These are phyloP conservation scores for Orthosia cruda DNA, from an alignment of 2,888 invertebrate species.

Conservation along the genomic window DNA sequence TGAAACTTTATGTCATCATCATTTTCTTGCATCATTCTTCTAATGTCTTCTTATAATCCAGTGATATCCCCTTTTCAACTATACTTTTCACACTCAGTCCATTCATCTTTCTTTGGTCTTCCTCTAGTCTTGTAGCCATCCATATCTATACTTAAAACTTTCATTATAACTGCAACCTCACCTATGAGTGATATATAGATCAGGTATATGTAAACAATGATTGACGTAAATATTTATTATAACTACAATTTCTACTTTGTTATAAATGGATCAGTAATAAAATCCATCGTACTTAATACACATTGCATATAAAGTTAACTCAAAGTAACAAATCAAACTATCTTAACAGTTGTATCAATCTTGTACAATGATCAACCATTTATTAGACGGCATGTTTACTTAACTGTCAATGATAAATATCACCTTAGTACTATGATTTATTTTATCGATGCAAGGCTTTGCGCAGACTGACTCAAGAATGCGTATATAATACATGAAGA, in stretches of 20 bases:
- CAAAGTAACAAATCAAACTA: slow-evolving; percentile 46
- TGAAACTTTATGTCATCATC: too few relatives aligned
- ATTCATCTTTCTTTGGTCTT: too few relatives aligned
- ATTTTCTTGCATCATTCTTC: too few relatives aligned
- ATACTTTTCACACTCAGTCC: too few relatives aligned
- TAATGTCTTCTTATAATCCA: too few relatives aligned
- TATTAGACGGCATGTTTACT: slow-evolving; percentile 52
- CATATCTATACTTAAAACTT: neutral
- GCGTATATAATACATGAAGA: neutral
- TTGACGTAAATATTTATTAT: slow-evolving; percentile 1
- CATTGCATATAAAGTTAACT: slow-evolving; percentile 42
- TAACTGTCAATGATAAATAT: slow-evolving; percentile 49
- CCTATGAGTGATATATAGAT: neutral
- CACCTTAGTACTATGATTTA: slow-evolving; percentile 48
- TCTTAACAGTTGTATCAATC: slow-evolving; percentile 53
- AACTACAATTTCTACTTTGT: neutral
- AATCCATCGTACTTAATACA: slow-evolving; percentile 45
- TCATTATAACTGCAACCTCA: neutral
- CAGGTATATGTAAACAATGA: neutral
- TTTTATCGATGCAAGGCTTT: slow-evolving; percentile 18
- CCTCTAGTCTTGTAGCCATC: too few relatives aligned
- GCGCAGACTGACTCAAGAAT: neutral
- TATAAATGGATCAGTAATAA: slow-evolving; percentile 18
- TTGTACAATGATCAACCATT: slow-evolving; percentile 34
- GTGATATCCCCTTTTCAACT: too few relatives aligned